Percentiles rank a stretch among this genome's conserved stretches.
Evolutionary conservation across 2,797 vertebrate genomes (phyloP).

Genomic region (Pipistrellus nathusii): DNA sequence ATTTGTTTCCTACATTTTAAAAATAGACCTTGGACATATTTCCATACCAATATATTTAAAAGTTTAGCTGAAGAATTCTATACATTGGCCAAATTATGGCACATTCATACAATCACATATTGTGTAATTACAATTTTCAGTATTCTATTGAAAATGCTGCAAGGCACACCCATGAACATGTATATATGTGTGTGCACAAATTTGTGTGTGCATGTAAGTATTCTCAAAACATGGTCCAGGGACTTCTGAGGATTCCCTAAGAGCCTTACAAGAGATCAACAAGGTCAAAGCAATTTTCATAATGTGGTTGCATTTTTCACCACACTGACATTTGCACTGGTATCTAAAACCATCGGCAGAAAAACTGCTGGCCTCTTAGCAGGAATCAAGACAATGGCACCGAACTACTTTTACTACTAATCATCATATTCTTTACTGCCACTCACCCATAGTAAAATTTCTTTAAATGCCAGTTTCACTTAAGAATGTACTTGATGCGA

Average conservation of each 20-base stretch:
- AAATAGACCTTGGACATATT: not conserved
- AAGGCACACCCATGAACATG: not conserved
- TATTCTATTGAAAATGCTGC: not conserved
- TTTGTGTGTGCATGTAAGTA: not conserved
- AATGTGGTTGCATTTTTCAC: not conserved
- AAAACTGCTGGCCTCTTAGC: not conserved
- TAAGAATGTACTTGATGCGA: not conserved
- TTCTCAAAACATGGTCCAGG: not conserved
- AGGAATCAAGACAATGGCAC: not conserved
- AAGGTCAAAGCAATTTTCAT: not conserved
- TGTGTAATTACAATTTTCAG: slow-evolving; percentile 1
- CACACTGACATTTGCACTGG: not conserved
- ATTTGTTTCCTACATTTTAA: slow-evolving; percentile 9
- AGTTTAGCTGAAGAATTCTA: slow-evolving; percentile 2
- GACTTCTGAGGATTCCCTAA: not conserved
- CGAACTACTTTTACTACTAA: not conserved
- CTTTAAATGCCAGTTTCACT: slow-evolving; percentile 5
- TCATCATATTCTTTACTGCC: not conserved
- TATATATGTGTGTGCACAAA: not conserved
- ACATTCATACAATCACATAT: not conserved
- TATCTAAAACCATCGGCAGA: not conserved
- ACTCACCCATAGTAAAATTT: not conserved
- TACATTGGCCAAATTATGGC: not conserved
- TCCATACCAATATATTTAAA: not conserved
- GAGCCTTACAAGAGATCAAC: not conserved